These are phyloP conservation scores for Euzophera pinguis DNA, from an alignment of 2,888 invertebrate genomes.

Conservation along the genomic window DNA sequence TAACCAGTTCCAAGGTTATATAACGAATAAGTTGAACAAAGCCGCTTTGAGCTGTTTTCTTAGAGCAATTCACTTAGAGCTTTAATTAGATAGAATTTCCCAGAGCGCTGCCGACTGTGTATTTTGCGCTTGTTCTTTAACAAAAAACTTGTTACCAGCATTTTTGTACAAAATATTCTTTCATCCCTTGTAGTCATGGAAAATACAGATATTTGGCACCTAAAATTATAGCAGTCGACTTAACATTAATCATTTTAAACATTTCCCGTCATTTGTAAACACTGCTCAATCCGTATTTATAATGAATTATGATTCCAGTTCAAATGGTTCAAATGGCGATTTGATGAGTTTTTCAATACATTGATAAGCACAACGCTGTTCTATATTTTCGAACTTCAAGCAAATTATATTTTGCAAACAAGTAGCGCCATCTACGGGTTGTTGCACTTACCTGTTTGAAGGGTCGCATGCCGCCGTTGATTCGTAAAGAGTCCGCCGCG, in stretches of 20 bases:
- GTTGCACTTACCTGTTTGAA: slow-evolving; percentile 91
- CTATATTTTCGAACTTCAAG: slow-evolving; percentile 11
- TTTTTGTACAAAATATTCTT: background rate
- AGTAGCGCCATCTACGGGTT: slow-evolving; percentile 59
- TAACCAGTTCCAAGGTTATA: too few relatives aligned
- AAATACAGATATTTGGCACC: background rate
- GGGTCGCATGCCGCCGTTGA: slow-evolving; percentile 97
- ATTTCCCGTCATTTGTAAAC: background rate
- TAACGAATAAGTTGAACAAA: slow-evolving; percentile 21
- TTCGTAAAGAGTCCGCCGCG: slow-evolving; percentile 95
- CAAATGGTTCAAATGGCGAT: slow-evolving; percentile 1
- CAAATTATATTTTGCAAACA: slow-evolving; percentile 12
- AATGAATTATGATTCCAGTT: slow-evolving; percentile 9
- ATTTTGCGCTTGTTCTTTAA: slow-evolving; percentile 16
- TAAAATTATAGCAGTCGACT: background rate
- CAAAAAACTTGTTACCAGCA: background rate
- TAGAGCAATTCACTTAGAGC: slow-evolving; percentile 41
- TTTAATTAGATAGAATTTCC: slow-evolving; percentile 44
- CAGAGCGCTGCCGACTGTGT: slow-evolving; percentile 21
- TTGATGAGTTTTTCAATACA: slow-evolving; percentile 10
- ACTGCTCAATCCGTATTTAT: background rate
- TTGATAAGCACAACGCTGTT: slow-evolving; percentile 14
- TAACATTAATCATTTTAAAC: slow-evolving; percentile 6
- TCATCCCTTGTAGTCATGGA: background rate
- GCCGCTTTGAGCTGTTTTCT: slow-evolving; percentile 38